A percentile compares a stretch with the other conserved stretches of the same genome.
Evolutionary conservation across 2,888 invertebrate species (phyloP).

Genomic region (Muschampia plurimacula): DNA sequence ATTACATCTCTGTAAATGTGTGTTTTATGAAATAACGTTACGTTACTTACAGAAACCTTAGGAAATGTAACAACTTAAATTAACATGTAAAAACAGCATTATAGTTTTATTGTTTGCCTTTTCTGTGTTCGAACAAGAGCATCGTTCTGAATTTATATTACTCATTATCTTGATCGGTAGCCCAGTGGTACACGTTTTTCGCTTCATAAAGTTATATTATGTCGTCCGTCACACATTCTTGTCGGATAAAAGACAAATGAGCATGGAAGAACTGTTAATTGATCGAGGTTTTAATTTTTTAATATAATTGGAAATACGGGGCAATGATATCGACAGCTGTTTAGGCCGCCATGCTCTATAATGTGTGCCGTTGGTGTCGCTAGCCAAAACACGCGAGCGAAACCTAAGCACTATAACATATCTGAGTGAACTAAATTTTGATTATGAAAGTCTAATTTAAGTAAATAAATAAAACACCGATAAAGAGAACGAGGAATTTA

Average conservation of each 20-base stretch:
- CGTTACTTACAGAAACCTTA: not conserved
- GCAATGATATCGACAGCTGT: slow-evolving; percentile 64
- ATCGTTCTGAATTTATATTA: slow-evolving; percentile 73
- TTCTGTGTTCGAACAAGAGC: slow-evolving; percentile 59
- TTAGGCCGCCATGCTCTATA: slow-evolving; percentile 57
- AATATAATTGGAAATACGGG: slow-evolving; percentile 48
- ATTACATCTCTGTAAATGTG: not conserved
- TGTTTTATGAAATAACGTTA: not conserved
- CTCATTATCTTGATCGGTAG: slow-evolving; percentile 65
- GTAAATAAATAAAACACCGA: slow-evolving; percentile 7
- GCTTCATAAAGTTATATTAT: slow-evolving; percentile 60
- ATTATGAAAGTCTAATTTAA: not conserved
- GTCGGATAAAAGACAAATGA: slow-evolving; percentile 55
- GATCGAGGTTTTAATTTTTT: not conserved
- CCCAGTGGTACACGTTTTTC: slow-evolving; percentile 58
- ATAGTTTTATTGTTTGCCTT: slow-evolving; percentile 58
- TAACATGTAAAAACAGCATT: slow-evolving; percentile 56
- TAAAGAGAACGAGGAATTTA: not conserved
- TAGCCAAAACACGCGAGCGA: slow-evolving; percentile 46
- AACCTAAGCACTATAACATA: slow-evolving; percentile 38
- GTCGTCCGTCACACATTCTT: slow-evolving; percentile 62
- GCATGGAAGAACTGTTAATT: slow-evolving; percentile 17
- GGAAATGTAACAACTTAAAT: not conserved
- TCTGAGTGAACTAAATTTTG: slow-evolving; percentile 7
- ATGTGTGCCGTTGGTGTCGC: slow-evolving; percentile 59